Base-by-base conservation (phyloP, 92 coral and sea anemone genomes). In the Umimayanthus chanpuru region DNA sequence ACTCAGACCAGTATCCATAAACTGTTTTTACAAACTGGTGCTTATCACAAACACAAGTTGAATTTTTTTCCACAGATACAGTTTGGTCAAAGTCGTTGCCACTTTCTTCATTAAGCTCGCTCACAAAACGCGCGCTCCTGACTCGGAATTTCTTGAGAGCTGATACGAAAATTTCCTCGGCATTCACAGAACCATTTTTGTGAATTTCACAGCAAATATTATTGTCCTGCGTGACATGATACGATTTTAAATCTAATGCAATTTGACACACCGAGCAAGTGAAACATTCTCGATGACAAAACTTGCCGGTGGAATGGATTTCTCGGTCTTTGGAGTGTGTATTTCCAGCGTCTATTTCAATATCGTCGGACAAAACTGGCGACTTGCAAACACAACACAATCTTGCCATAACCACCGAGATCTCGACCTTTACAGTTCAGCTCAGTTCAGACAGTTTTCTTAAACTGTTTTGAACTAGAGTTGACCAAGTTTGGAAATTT, bases 1-100 rank as follows among this genome's bases (percentile, higher is more conserved):
- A 95, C 77, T 95, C 98, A 11, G 92, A 82, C 88, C 91, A 87
- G 73, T 95, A 94, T 28, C 96, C 98, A 39, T 50, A 16, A 61
- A 88, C 91, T 15, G 50, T 1, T 20, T 91, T 36, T n/a, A 93
- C 88, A 55, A 90, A 90, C 29, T 89, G 93, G 81, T 92, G 94
- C 32, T 64, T 61, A 16, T 77, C 86, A 77, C 98, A 95, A 16
- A 87, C 86, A 90, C 87, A 83, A 83, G 47, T 61, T 61, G 68
- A 61, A 61, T 20, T 61, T 61, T 21, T 61, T 25, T 61, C 68
- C 68, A 25, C 8, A 12, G 85, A 36, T 44, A 43, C 23, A 41
- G 15, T 47, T 10, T 50, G 65, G 16, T 40, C 50, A 6, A 2
- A 30, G 64, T 64, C 50, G 16, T 15, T 41, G 4, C 30, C 12